These are phyloP conservation scores for Dermatemys mawii DNA, from an alignment of 2,113 vertebrate species.

Conservation along the genomic window DNA sequence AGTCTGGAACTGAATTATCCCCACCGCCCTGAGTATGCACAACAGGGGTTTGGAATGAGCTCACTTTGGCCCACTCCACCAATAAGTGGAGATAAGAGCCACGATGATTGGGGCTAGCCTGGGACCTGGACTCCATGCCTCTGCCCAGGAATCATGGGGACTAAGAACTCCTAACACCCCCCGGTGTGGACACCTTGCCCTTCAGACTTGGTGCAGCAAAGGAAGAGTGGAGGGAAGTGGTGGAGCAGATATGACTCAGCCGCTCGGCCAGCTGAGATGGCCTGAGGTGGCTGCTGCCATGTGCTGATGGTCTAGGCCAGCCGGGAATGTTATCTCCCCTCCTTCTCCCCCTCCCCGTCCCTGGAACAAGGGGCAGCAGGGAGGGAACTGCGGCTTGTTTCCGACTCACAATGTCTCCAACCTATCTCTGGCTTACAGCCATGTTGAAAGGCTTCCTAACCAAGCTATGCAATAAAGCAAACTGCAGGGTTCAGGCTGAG, in stretches of 20 bases:
- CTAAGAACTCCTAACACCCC: not conserved
- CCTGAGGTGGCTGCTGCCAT: too few relatives aligned
- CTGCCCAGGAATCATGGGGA: not conserved
- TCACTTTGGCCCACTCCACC: not conserved
- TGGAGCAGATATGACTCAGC: not conserved
- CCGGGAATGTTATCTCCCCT: too few relatives aligned
- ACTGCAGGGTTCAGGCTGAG: fast-evolving
- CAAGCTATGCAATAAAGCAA: fast-evolving
- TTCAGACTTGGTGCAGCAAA: not conserved
- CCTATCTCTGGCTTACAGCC: not conserved
- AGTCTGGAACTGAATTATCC: not conserved
- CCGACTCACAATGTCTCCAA: not conserved
- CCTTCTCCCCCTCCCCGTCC: not conserved
- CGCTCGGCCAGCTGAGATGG: not conserved
- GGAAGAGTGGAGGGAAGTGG: not conserved
- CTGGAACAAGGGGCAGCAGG: not conserved
- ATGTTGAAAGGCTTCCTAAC: not conserved
- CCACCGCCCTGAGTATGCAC: not conserved
- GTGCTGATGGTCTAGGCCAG: too few relatives aligned
- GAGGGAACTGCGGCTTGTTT: not conserved
- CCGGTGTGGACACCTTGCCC: not conserved
- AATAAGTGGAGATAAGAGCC: too few relatives aligned
- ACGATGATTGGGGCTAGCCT: not conserved
- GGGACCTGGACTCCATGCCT: not conserved
- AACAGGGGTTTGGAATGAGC: not conserved